phyloP scores from a whole-genome alignment of 2,888 invertebrate species.

The Molorchus minor region DNA sequence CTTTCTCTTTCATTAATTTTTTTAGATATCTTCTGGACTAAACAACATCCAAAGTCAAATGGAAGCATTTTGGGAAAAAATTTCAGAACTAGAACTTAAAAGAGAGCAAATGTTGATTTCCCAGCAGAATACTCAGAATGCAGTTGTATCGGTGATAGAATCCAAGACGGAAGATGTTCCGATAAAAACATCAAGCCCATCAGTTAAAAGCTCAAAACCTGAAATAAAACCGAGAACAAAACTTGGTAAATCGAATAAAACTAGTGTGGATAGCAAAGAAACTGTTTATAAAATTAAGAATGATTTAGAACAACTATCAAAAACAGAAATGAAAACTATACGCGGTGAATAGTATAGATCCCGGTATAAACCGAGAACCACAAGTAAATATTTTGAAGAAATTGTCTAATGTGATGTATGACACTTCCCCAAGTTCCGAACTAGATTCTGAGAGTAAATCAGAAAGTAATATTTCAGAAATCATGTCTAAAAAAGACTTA shows the following conservation, averaged over 20 bases:
- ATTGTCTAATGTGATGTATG: not conserved
- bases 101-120: not conserved
- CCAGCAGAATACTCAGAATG: not conserved
- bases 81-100: slow-evolving; percentile 52
- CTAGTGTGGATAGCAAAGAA: slow-evolving; percentile 7
- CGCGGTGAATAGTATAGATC: not conserved
- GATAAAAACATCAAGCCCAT: not conserved
- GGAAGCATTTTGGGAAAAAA: slow-evolving; percentile 56
- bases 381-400: not conserved
- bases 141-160: not conserved
- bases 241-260: slow-evolving; percentile 30
- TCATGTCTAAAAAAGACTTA: not conserved
- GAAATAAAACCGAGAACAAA: slow-evolving; percentile 41
- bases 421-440: slow-evolving; percentile 2
- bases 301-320: slow-evolving; percentile 28
- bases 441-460: slow-evolving; percentile 3
- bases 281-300: slow-evolving; percentile 25
- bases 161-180: not conserved
- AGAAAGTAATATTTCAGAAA: not conserved
- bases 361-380: not conserved
- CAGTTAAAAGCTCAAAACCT: slow-evolving; percentile 31
- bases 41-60: slow-evolving; percentile 59
- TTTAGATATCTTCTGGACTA: slow-evolving; percentile 52
- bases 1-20: slow-evolving; percentile 11
- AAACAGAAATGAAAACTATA: slow-evolving; percentile 23